phyloP scores from a whole-genome alignment of 2,888 invertebrate genomes.

The Mimas tiliae region DNA sequence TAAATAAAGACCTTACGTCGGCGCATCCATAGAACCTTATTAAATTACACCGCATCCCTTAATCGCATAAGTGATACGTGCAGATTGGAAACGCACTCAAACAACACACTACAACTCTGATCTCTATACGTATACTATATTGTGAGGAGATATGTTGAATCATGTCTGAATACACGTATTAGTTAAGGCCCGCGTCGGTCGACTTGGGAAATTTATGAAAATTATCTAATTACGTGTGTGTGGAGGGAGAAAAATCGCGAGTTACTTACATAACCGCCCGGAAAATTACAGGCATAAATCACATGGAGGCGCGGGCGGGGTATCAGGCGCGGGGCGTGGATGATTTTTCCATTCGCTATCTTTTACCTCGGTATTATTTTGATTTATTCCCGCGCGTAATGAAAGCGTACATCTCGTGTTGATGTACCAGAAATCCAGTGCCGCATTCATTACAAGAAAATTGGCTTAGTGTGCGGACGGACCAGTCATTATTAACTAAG shows the following conservation, averaged over 20 bases:
- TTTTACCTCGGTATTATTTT: constrained; percentile 81
- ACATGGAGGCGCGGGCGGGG: constrained; percentile 48
- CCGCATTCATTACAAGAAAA: constrained; percentile 63
- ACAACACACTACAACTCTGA: background rate
- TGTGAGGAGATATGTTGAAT: background rate
- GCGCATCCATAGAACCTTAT: constrained; percentile 30
- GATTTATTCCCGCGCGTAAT: constrained; percentile 81
- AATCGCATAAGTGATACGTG: constrained; percentile 11
- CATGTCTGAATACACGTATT: constrained; percentile 10
- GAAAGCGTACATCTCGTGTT: constrained; percentile 80
- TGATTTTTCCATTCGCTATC: constrained; percentile 83
- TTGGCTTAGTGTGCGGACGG: constrained; percentile 44
- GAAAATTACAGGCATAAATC: constrained; percentile 83
- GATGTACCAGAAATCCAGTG: constrained; percentile 69
- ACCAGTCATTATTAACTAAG: constrained; percentile 61
- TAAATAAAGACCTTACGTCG: constrained; percentile 44
- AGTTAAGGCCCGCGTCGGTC: constrained; percentile 24
- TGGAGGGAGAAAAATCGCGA: constrained; percentile 80
- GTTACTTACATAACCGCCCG: constrained; percentile 81
- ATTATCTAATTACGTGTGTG: constrained; percentile 83
- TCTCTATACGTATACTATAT: background rate
- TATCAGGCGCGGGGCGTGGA: constrained; percentile 60
- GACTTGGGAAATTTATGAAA: constrained; percentile 67
- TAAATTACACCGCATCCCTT: constrained; percentile 35
- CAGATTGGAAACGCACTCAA: background rate